Evolutionary conservation across 37 sponge, comb jelly and placozoan genomes (phyloP).

Genomic region (Spongilla lacustris): DNA sequence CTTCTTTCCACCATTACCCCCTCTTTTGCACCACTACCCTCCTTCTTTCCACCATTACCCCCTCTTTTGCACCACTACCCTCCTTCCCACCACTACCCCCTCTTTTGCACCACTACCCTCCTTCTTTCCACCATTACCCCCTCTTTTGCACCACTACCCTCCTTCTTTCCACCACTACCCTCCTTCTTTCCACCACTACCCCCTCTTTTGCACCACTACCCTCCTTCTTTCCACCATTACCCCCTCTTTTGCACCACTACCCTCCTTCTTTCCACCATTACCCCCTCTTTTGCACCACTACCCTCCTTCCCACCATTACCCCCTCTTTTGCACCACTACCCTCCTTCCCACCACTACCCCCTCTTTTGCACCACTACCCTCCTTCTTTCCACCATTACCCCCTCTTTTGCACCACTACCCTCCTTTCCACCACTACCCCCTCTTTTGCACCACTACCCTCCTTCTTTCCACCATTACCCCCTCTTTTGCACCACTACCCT

Average conservation of each 20-base stretch:
- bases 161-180: no score
- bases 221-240: neutral
- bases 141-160: neutral
- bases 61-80: neutral
- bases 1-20: neutral
- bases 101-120: neutral
- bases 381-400: neutral
- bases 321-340: neutral
- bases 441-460: neutral
- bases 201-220: neutral
- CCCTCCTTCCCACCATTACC: neutral
- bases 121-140: neutral
- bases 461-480: neutral
- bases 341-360: neutral
- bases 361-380: neutral
- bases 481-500: neutral
- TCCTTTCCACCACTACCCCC: neutral
- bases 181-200: neutral
- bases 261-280: neutral
- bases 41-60: neutral
- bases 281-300: neutral
- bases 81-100: neutral
- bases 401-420: neutral
- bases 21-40: neutral
- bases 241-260: neutral